phyloP scores from a whole-genome alignment of 2,797 vertebrate species.

The Gadopsis marmoratus region DNA sequence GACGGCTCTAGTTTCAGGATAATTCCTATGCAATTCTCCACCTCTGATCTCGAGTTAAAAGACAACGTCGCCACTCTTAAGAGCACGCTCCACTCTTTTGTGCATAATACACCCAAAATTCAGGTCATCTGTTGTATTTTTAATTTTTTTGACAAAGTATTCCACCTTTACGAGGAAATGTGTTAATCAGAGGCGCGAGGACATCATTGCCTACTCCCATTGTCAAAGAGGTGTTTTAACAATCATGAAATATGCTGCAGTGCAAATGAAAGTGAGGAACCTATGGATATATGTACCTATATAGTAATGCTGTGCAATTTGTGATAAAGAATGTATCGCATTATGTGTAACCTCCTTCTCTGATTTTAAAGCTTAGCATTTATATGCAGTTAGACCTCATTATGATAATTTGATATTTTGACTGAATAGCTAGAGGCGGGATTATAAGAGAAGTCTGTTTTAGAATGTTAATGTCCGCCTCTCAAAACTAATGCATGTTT shows the following conservation, averaged over 20 bases:
- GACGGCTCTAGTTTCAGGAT: slow-evolving; percentile 53
- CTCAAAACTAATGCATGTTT: slow-evolving; percentile 86
- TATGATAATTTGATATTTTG: slow-evolving; percentile 89
- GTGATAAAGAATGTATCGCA: slow-evolving; percentile 56
- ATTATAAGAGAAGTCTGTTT: slow-evolving; percentile 80
- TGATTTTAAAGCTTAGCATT: slow-evolving; percentile 83
- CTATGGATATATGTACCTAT: slow-evolving; percentile 32
- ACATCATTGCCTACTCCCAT: slow-evolving; percentile 60
- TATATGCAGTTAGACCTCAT: slow-evolving; percentile 88
- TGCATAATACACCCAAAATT: slow-evolving; percentile 75
- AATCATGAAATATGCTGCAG: slow-evolving; percentile 35
- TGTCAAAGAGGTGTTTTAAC: slow-evolving; percentile 46
- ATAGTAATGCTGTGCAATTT: slow-evolving; percentile 43
- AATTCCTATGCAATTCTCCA: slow-evolving; percentile 72
- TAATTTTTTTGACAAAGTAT: slow-evolving; percentile 73
- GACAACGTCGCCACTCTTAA: slow-evolving; percentile 71
- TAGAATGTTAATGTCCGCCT: slow-evolving; percentile 84
- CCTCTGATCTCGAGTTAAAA: slow-evolving; percentile 82
- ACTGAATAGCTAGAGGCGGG: slow-evolving; percentile 84
- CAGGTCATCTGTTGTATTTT: slow-evolving; percentile 78
- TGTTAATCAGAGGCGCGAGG: slow-evolving; percentile 58
- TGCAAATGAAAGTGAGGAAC: slow-evolving; percentile 48
- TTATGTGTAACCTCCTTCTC: slow-evolving; percentile 67
- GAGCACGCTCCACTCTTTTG: slow-evolving; percentile 64
- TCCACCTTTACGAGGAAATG: slow-evolving; percentile 67